Evolutionary conservation across 1,140 invertebrate genomes (phyloP).

Genomic region (Zaprionus taronus): DNA sequence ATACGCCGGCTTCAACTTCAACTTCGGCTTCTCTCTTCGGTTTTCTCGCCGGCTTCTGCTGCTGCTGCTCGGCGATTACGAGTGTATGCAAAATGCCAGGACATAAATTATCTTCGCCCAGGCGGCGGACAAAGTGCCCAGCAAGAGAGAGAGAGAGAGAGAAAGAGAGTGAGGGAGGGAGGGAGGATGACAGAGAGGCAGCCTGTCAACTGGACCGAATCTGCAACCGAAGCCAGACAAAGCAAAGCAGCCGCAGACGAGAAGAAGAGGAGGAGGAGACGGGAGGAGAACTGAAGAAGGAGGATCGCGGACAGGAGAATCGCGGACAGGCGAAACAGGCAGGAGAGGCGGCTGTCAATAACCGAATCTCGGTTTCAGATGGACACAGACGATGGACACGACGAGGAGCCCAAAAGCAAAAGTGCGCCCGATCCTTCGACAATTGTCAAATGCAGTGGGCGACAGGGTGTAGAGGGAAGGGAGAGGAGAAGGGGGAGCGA

Average conservation of each 20-base stretch:
- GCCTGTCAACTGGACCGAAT: slow-evolving; percentile 43
- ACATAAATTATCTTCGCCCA: slow-evolving; percentile 78
- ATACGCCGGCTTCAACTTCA: slow-evolving; percentile 52
- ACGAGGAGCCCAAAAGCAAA: slow-evolving; percentile 39
- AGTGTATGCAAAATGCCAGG: slow-evolving; percentile 59
- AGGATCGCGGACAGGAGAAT: slow-evolving; percentile 4
- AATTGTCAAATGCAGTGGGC: slow-evolving; percentile 45
- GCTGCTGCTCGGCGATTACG: slow-evolving; percentile 25
- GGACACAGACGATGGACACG: slow-evolving; percentile 30
- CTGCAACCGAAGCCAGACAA: slow-evolving; percentile 10
- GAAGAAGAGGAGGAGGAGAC: background rate
- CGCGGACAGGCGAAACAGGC: background rate
- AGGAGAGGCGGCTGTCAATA: slow-evolving; percentile 43
- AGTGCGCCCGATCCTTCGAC: slow-evolving; percentile 35
- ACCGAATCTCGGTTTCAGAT: slow-evolving; percentile 52
- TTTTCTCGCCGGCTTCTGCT: slow-evolving; percentile 6
- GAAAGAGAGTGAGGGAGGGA: slow-evolving; percentile 1
- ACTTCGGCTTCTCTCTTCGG: background rate
- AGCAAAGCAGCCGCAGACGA: slow-evolving; percentile 3
- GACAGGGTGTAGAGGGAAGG: background rate
- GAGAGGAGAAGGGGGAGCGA: background rate
- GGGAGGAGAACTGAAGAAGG: background rate
- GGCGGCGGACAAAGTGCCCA: slow-evolving; percentile 69
- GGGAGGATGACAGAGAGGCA: background rate
- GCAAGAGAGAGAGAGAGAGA: slow-evolving; percentile 4